Conservation (phyloP, 1,140 invertebrate species). For the Musca domestica region DNA sequence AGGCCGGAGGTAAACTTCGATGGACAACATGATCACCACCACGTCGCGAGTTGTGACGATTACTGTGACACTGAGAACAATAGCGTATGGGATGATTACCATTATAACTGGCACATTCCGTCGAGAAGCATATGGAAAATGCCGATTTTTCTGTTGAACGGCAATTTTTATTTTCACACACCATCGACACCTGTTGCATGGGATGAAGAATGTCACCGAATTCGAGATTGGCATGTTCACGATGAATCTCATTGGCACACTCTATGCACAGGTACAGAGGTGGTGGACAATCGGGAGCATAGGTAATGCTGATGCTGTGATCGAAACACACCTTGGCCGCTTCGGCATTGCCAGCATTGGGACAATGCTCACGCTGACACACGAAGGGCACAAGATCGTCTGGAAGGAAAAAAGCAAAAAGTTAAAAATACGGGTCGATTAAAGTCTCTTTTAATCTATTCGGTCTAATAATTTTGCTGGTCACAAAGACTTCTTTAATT, state of each 20-base stretch:
- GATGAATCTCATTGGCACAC: slow-evolving; percentile 89
- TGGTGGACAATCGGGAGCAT: slow-evolving; percentile 82
- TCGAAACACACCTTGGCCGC: slow-evolving; percentile 90
- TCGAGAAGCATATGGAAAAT: slow-evolving; percentile 93
- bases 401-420: slow-evolving; percentile 34
- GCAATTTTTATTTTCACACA: slow-evolving; percentile 98
- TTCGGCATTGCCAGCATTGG: slow-evolving; percentile 78
- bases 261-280: slow-evolving; percentile 95
- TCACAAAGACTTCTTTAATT: background rate
- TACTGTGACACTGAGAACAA: slow-evolving; percentile 87
- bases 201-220: slow-evolving; percentile 91
- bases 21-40: slow-evolving; percentile 90
- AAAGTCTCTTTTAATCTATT: too few relatives aligned
- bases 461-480: too few relatives aligned
- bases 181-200: slow-evolving; percentile 89
- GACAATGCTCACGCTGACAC: slow-evolving; percentile 83
- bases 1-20: slow-evolving; percentile 77
- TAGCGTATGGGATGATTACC: slow-evolving; percentile 93
- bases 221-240: slow-evolving; percentile 78
- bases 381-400: slow-evolving; percentile 73
- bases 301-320: slow-evolving; percentile 80
- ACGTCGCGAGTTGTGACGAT: slow-evolving; percentile 80
- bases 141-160: slow-evolving; percentile 89
- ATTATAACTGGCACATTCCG: slow-evolving; percentile 95
- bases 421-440: background rate